Evolutionary conservation across 2,888 invertebrate species (phyloP), one percentile per base, ranked within the genome.

Genomic region (Malthinus seriepunctatus): DNA sequence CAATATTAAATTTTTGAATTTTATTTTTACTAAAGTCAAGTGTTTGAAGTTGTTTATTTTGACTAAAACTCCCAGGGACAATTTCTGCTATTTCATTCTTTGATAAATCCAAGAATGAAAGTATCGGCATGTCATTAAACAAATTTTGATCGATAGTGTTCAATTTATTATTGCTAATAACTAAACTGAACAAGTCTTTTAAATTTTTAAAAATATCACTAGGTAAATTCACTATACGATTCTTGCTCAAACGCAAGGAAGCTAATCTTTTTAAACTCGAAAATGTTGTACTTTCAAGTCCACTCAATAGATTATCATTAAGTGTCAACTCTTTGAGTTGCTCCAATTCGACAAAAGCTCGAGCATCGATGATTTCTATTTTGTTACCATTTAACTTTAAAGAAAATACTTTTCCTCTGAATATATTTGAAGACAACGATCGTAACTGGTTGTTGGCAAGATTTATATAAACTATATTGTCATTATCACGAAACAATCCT

Each of bases 401-500:
- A n/a, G n/a, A n/a, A n/a, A n/a, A n/a, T n/a, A n/a, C n/a, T 3
- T 2, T 5, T 5, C 8, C 50, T 8, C 15, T 8, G 11, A 56
- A 56, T 8, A 47, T 9, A 12, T 47, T 37, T 5, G 1, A 12
- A 10, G 37, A 9, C 8, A 56, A 11, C 32, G 3, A 32, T n/a
- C 11, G 32, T 7, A 56, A 8, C 6, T 31, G 11, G 11, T 56
- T 56, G 7, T 39, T 4, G 2, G n/a, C 14, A n/a, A 56, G 32
- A 31, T 34, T 6, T 0, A 51, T 8, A 1, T 46, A 32, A 9
- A 10, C 38, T 7, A 56, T 9, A 1, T 45, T 7, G 14, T 9
- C 7, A 15, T 46, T 10, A 39, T 56, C 38, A 5, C 33, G 5
- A 46, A 56, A 56, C 15, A 56, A 23, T 0, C 31, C 34, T n/a